phyloP scores from a whole-genome alignment of 1,140 invertebrate species.

The Hirudo medicinalis region DNA sequence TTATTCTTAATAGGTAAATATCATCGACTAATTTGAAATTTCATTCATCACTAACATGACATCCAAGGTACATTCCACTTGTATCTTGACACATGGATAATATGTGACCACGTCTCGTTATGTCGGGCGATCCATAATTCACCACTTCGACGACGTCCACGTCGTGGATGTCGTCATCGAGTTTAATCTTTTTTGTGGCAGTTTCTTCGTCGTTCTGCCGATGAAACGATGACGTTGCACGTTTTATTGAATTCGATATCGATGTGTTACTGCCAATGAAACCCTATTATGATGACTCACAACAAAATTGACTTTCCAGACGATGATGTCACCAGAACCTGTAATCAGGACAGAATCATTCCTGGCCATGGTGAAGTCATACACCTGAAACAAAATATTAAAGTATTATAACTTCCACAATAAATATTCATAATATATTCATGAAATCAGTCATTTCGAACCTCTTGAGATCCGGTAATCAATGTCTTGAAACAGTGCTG shows the following conservation, averaged over 20 bases:
- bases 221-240: slow-evolving; percentile 26
- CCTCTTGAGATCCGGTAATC: slow-evolving; percentile 45
- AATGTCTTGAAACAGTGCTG: slow-evolving; percentile 91
- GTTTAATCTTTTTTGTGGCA: too few species aligned
- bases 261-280: neutral
- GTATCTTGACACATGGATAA: slow-evolving; percentile 40
- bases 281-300: neutral
- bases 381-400: slow-evolving; percentile 51
- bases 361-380: slow-evolving; percentile 64
- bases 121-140: slow-evolving; percentile 43
- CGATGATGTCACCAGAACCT: slow-evolving; percentile 65
- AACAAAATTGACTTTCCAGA: slow-evolving; percentile 54
- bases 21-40: too few species aligned
- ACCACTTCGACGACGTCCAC: slow-evolving; percentile 30
- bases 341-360: slow-evolving; percentile 69
- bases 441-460: slow-evolving; percentile 7
- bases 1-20: neutral
- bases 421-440: neutral
- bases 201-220: too few species aligned
- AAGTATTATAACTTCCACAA: neutral
- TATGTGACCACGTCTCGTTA: slow-evolving; percentile 57
- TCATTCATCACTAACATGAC: slow-evolving; percentile 47
- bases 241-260: neutral
- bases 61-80: slow-evolving; percentile 56
- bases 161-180: too few species aligned